Conservation (phyloP, 2,888 invertebrate species). For the Iselma pallidipennis region DNA sequence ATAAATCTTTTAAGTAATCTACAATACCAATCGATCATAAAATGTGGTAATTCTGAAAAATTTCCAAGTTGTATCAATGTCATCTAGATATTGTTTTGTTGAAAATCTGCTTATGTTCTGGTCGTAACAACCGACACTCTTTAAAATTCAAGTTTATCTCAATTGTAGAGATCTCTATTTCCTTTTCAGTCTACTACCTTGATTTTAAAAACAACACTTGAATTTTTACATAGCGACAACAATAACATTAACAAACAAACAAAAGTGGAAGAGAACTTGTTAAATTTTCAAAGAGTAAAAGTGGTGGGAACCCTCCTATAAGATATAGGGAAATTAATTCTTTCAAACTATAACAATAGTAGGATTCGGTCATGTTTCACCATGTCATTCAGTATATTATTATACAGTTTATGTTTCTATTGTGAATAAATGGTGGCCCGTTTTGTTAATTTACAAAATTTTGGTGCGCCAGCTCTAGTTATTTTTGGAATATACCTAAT, state of each 20-base stretch:
- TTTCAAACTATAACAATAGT: constrained; percentile 29
- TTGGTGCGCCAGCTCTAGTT: constrained; percentile 6
- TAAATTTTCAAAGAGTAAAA: not conserved
- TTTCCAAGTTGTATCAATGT: not conserved
- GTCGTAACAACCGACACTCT: too few relatives aligned
- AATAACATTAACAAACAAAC: not conserved
- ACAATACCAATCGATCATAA: not conserved
- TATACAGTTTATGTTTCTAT: not conserved
- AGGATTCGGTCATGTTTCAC: constrained; percentile 12
- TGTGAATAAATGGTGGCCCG: not conserved
- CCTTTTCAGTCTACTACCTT: too few relatives aligned
- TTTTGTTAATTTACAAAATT: not conserved
- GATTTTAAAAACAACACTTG: too few relatives aligned
- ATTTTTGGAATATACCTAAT: too few relatives aligned
- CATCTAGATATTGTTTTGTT: too few relatives aligned
- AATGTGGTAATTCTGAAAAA: not conserved
- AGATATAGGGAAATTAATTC: constrained; percentile 30
- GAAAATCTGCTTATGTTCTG: too few relatives aligned
- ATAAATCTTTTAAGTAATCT: not conserved
- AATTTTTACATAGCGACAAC: too few relatives aligned
- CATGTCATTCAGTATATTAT: not conserved
- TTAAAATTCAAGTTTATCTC: too few relatives aligned
- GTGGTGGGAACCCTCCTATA: constrained; percentile 36
- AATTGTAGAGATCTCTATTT: too few relatives aligned
- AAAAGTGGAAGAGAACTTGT: not conserved